Evolutionary conservation across 2,113 vertebrate species (phyloP), one percentile per base, ranked within the genome.

Genomic region (Typhlomys cinereus): DNA sequence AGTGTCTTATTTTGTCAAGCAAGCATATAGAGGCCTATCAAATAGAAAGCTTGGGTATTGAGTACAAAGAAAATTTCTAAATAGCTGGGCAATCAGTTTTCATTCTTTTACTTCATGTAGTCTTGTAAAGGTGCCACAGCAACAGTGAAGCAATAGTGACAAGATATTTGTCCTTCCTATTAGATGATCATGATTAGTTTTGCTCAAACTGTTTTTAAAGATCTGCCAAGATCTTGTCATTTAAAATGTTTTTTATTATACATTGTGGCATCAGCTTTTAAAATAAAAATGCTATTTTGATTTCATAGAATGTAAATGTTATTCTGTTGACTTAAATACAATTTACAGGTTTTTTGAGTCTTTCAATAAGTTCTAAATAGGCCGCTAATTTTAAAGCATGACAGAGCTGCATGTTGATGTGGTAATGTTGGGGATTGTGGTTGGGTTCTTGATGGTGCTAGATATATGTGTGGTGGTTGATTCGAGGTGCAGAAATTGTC

Each of bases 281-380:
- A 54, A 61, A n/a, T 70, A 89, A 71, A 92, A 81, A 71, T 62
- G 4, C n/a, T 75, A 1, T 57, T 59, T 91, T 85, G 21, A 15
- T 82, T 76, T 69, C 57, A 7, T 69, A 61, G 52, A 70, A 36
- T 86, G n/a, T 59, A 48, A 74, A 44, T 59, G 39, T 44, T 69
- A 46, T 69, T 93, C 46, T 93, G 5, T 85, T 81, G 29, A 64
- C 88, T 90, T 94, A 59, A 71, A 92, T 83, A 27, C 4, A 74
- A 5, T 20, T 86, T 39, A 31, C 48, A 73, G 64, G 17, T 74
- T 90, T 86, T 90, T 48, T 83, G 71, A 86, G 64, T 54, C 23
- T 52, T 94, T 83, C n/a, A 5, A 71, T 54, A 67, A 46, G 27
- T 46, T 64, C 66, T 71, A 27, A 67, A 5, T 78, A 21, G 52